Evolutionary conservation across 2,113 vertebrate species (phyloP), one percentile per base, ranked within the genome.

Genomic region (western clawed frog (Xenopus tropicalis)): DNA sequence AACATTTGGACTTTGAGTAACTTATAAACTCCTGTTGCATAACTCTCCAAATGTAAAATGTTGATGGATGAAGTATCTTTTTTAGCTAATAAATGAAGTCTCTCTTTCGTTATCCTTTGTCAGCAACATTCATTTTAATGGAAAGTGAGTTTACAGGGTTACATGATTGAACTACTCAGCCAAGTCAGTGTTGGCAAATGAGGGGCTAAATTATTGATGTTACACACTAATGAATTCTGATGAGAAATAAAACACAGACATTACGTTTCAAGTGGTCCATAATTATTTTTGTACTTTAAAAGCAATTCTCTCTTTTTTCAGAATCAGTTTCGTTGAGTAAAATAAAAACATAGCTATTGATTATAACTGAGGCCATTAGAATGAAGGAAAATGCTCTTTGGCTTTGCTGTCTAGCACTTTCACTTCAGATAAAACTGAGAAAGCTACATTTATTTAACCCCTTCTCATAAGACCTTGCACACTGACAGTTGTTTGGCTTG

Each of bases 161-260:
- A 93, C 91, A 92, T 93, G 90, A 93, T 92, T 93, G 91, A 93
- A 93, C 90, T 91, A 91, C 90, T 91, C 90, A 92, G 90, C 91
- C 91, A 91, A 91, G 91, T 90, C 90, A 93, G 87, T 92, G 90
- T 90, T 92, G 90, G 90, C 91, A 93, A 93, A 93, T 93, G 91
- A 93, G 90, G 91, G 91, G 87, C 91, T 93, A 93, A 93, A 93
- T 93, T 93, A 93, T 93, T 93, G 92, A 93, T 93, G 91, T 93
- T 93, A 92, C 92, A 93, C 91, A 90, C 90, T 93, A 93, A 93
- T 92, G 91, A 93, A 91, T 92, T 93, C 91, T 93, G 91, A 93
- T 93, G 92, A 93, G 92, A 93, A 93, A 93, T 93, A 93, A 93
- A 93, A 93, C 90, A 93, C 89, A 93, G 90, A 93, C 92, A 93